Conservation (phyloP, 2,888 invertebrate species). For the Tetragonula carbonaria region DNA sequence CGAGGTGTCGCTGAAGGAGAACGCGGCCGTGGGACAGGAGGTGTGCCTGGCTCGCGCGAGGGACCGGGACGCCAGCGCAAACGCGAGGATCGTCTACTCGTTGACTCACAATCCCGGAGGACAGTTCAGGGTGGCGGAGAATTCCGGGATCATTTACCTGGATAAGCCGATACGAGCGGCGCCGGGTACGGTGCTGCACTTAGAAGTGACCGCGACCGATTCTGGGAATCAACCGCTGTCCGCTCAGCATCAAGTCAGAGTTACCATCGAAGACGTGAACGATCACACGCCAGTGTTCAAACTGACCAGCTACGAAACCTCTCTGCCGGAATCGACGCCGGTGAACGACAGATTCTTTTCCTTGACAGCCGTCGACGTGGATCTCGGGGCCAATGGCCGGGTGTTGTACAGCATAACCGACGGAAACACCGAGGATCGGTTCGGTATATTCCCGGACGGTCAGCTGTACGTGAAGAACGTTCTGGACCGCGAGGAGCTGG, state of each 20-base stretch:
- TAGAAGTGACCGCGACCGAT: slow-evolving; percentile 95
- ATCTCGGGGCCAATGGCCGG: slow-evolving; percentile 92
- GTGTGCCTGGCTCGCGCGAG: slow-evolving; percentile 94
- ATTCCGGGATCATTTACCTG: slow-evolving; percentile 95
- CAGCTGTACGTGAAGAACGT: slow-evolving; percentile 93
- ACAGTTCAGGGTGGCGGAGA: slow-evolving; percentile 93
- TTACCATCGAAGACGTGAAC: slow-evolving; percentile 94
- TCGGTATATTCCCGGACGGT: slow-evolving; percentile 98
- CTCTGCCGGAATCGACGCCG: slow-evolving; percentile 94
- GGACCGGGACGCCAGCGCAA: slow-evolving; percentile 95
- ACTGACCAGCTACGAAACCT: slow-evolving; percentile 96
- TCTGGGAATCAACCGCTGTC: slow-evolving; percentile 91
- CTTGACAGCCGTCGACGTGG: slow-evolving; percentile 94
- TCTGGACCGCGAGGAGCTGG: slow-evolving; percentile 95
- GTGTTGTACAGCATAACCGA: slow-evolving; percentile 93
- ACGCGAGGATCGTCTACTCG: slow-evolving; percentile 93
- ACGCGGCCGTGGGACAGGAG: slow-evolving; percentile 97
- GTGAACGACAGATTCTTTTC: slow-evolving; percentile 97
- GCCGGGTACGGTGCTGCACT: slow-evolving; percentile 89
- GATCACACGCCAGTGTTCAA: slow-evolving; percentile 98
- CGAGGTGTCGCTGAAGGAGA: slow-evolving; percentile 92
- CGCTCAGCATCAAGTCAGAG: slow-evolving; percentile 90
- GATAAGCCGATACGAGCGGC: slow-evolving; percentile 91
- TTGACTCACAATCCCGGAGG: slow-evolving; percentile 92
- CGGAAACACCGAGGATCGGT: slow-evolving; percentile 93